Evolutionary conservation across 2,113 vertebrate genomes (phyloP).

Genomic region (Platanista minor): DNA sequence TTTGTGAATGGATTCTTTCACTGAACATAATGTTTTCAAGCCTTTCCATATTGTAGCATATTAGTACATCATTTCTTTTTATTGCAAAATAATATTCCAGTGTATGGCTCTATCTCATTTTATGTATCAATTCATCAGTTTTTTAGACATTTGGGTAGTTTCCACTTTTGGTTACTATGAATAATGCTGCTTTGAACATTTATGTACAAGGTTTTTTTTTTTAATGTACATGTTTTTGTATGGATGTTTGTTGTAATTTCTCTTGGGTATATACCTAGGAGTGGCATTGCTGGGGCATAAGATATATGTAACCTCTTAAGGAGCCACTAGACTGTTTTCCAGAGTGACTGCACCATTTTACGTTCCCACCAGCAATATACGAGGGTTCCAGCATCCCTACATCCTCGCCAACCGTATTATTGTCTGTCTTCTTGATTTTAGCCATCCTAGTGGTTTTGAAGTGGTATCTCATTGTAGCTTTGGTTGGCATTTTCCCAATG

Average conservation of each 20-base stretch:
- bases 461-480: not conserved
- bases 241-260: not conserved
- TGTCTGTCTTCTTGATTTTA: not conserved
- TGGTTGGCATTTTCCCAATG: not conserved
- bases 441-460: not conserved
- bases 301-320: not conserved
- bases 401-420: not conserved
- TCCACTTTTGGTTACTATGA: not conserved
- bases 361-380: not conserved
- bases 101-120: not conserved
- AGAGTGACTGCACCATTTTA: not conserved
- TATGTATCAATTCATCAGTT: not conserved
- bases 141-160: not conserved
- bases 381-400: not conserved
- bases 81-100: not conserved
- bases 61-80: not conserved
- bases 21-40: not conserved
- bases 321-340: not conserved
- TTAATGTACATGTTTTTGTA: not conserved
- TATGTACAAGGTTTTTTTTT: not conserved
- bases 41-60: not conserved
- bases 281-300: not conserved
- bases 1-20: not conserved
- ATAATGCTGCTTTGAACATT: not conserved
- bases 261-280: not conserved